Conservation (phyloP, 2,797 vertebrate genomes). For the Alfaro cultratus region DNA sequence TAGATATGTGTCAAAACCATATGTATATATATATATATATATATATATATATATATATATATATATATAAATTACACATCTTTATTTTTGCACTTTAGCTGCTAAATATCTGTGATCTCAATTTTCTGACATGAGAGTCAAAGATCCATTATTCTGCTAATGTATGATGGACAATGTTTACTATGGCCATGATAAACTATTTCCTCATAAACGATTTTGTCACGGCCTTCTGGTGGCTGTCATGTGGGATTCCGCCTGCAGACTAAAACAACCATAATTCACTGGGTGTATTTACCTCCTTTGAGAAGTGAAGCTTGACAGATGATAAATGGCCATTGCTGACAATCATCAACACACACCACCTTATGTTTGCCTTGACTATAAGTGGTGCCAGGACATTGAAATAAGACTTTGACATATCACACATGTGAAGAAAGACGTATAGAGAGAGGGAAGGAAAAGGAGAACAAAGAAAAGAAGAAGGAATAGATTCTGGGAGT, state of each 20-base stretch:
- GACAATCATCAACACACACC: conserved; percentile 91
- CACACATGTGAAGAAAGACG: conserved; percentile 56
- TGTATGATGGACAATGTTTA: conserved; percentile 78
- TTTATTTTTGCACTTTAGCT: conserved; percentile 45
- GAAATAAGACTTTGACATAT: conserved; percentile 88
- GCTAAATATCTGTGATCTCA: conserved; percentile 41
- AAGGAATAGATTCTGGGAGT: conserved; percentile 20
- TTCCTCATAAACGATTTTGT: conserved; percentile 86
- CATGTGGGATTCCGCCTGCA: conserved; percentile 88
- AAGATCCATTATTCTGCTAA: conserved; percentile 60
- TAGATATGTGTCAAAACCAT: background rate
- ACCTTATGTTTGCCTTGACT: conserved; percentile 90
- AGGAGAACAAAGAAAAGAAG: conserved; percentile 27
- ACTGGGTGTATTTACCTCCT: conserved; percentile 93
- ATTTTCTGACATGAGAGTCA: conserved; percentile 48
- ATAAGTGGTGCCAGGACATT: conserved; percentile 90
- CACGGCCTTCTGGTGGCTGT: conserved; percentile 84
- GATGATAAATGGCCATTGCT: conserved; percentile 94
- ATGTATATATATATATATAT: too few species aligned
- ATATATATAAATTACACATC: conserved; percentile 26
- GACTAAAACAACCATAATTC: conserved; percentile 91
- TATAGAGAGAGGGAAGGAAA: conserved; percentile 21
- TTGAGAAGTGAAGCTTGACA: conserved; percentile 90
- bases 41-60: too few species aligned
- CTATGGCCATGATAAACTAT: conserved; percentile 83